Percentiles rank a stretch among this genome's conserved stretches.
phyloP scores from a whole-genome alignment of 30 jellyfish, hydroid and myxozoan species.

The Aurelia sp. region DNA sequence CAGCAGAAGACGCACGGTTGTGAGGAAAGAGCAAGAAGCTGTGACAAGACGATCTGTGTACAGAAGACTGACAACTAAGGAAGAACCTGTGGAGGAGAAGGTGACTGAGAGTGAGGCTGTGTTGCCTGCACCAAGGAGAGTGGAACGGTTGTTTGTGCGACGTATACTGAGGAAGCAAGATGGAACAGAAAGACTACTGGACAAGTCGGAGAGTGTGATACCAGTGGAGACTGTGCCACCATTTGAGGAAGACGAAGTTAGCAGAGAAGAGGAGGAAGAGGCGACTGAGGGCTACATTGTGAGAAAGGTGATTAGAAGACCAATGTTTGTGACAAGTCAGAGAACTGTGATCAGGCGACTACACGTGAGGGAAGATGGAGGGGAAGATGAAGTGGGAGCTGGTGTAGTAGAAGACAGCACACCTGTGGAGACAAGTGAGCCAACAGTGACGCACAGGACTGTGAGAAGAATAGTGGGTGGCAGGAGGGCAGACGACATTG shows the following conservation, averaged over 20 bases:
- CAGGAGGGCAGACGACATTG: conserved; percentile 24
- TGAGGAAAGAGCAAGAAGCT: conserved; percentile 22
- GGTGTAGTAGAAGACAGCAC: conserved; percentile 50
- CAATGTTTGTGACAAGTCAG: conserved; percentile 75
- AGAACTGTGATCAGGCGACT: conserved; percentile 64
- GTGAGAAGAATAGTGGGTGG: conserved; percentile 72
- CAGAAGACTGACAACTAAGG: conserved; percentile 1
- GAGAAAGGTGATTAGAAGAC: conserved; percentile 70
- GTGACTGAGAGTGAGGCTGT: conserved; percentile 17
- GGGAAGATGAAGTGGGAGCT: conserved; percentile 39
- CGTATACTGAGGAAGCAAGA: conserved; percentile 77
- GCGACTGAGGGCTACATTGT: conserved; percentile 35
- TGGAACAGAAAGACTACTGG: neutral
- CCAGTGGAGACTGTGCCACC: conserved; percentile 31
- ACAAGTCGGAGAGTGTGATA: conserved; percentile 11
- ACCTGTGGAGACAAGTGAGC: conserved; percentile 51
- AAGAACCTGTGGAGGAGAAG: conserved; percentile 37
- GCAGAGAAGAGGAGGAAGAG: conserved; percentile 32
- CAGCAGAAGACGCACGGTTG: conserved; percentile 10
- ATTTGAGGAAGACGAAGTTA: conserved; percentile 11
- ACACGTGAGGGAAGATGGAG: conserved; percentile 34
- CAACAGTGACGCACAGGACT: conserved; percentile 52
- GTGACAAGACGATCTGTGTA: conserved; percentile 16
- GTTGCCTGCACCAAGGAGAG: conserved; percentile 57
- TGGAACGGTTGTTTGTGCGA: conserved; percentile 79